Evolutionary conservation across 2,797 vertebrate species (phyloP).

Genomic region (Masticophis lateralis): DNA sequence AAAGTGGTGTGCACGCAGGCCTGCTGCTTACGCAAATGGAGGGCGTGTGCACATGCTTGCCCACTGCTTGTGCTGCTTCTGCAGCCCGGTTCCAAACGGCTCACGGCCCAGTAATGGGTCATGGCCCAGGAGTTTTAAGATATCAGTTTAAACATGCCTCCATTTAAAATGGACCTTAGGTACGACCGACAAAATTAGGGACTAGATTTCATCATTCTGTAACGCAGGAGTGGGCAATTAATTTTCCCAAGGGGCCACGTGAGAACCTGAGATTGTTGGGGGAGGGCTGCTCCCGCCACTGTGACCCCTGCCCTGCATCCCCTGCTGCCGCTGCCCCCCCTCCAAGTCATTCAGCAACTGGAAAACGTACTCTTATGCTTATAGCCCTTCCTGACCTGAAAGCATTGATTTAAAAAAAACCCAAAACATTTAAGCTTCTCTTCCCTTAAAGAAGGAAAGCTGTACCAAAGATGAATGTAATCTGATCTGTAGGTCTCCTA

Average conservation of each 20-base stretch:
- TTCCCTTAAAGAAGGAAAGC: background rate
- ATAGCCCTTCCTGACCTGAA: background rate
- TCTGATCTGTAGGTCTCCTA: background rate
- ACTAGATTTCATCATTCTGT: background rate
- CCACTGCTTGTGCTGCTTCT: rapidly evolving
- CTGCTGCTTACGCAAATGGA: background rate
- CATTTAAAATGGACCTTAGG: background rate
- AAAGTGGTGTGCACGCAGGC: background rate
- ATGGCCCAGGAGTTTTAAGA: background rate
- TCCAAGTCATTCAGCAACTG: background rate
- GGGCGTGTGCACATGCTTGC: rapidly evolving
- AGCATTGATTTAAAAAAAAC: too few species aligned
- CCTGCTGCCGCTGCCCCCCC: background rate
- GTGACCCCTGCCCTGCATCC: rapidly evolving
- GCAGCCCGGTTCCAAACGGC: background rate
- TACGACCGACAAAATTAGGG: background rate
- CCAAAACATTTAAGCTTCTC: background rate
- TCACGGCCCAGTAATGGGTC: background rate
- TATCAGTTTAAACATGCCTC: background rate
- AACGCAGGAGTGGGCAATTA: background rate
- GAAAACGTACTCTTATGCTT: background rate
- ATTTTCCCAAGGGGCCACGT: background rate
- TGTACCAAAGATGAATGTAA: background rate
- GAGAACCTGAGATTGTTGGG: background rate
- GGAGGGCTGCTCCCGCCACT: background rate